Evolutionary conservation across 1,140 invertebrate species (phyloP), one percentile per base, ranked within the genome.

Genomic region (Calliphora vicina): DNA sequence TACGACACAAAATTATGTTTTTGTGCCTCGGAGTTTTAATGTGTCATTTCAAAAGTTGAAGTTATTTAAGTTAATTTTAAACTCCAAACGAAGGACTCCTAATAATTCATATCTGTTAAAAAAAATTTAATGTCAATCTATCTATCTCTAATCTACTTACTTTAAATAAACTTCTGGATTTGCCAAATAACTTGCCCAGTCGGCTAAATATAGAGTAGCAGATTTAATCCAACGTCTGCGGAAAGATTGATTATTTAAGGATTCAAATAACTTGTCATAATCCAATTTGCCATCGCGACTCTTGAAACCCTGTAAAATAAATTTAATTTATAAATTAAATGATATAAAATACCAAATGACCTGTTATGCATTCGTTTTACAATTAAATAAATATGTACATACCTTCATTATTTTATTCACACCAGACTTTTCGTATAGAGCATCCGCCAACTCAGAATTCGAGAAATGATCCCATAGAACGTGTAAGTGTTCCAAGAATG

Each of bases 391-490:
- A 35, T 35, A n/a, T 61, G 25, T 25, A 29, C 13, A 23, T 10
- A 94, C 93, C 80, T 91, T 91, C 43, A 94, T 88, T n/a, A 94
- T 93, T 57, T 93, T 92, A 61, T 93, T 93, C 1, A 95, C 90
- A 0, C 95, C 95, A 8, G 95, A 93, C 72, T 94, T 95, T 82
- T 94, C 92, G 92, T 95, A 95, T 2, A 96, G 86, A 0, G 93
- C 93, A 85, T 93, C 93, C 0, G 95, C 95, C 0, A 96, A 90
- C 84, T 96, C 95, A 0, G 95, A 96, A 87, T 94, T 94, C 6
- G 94, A 94, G 86, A 96, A 96, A 72, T 96, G 93, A 84, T 96
- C 95, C 93, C 95, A 96, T 86, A 95, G 93, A 0, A 96, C 89
- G 86, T 96, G 95, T 1, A 94, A 85, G 81, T 94, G 94, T 86